Evolutionary conservation across 2,113 vertebrate species (phyloP), one percentile per base, ranked within the genome.

Genomic region (Macroglossus sobrinus): DNA sequence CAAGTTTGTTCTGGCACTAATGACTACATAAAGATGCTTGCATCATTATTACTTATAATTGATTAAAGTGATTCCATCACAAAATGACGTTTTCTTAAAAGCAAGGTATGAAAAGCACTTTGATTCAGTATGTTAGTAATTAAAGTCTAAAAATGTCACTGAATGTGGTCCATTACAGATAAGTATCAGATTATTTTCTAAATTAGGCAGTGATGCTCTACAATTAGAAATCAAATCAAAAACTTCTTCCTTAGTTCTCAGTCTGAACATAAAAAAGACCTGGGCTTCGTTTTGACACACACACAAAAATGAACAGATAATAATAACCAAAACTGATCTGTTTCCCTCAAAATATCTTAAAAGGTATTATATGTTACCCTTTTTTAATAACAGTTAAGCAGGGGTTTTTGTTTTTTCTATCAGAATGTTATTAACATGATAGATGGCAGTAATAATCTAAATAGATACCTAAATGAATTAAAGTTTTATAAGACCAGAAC

Each of bases 71-170:
- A 95, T 66, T 47, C n/a, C 13, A 93, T 89, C 38, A 50, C 69
- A 95, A 92, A 4, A 33, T 88, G 69, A 92, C 89, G 91, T 82
- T 88, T 84, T 88, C 96, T 97, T 96, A 97, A 97, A 96, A 92
- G 85, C 91, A 91, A 74, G 2, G 14, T 47, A 86, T 85, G 89
- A 91, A 82, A 97, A 93, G 84, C 82, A 96, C 94, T 97, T 93
- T 97, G 96, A 97, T 97, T 98, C 88, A 82, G 66, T 68, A 72
- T 43, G 74, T 82, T 95, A 72, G 78, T 89, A 96, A 97, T 66
- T 97, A 97, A 97, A 97, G 80, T 85, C 61, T 96, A 96, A 96
- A 93, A 91, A 97, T 97, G 72, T 94, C 80, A 75, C 7, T 79
- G 12, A 80, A 24, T 69, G 16, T 43, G 0, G 94, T 81, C 69